Evolutionary conservation across 1,140 invertebrate species (phyloP).

Genomic region (Drosophila dunni): DNA sequence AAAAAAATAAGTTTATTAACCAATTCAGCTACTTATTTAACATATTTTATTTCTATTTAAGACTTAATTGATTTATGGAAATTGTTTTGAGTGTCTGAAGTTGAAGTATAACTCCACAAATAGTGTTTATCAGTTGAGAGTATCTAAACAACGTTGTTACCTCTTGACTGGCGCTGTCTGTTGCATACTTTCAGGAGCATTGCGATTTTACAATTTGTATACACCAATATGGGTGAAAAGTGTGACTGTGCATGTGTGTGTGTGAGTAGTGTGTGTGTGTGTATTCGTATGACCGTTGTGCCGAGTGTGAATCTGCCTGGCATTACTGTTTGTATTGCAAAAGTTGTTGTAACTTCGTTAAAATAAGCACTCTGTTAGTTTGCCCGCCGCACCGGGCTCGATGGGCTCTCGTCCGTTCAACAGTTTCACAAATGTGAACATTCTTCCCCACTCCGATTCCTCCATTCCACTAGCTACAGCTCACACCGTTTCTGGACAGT

Average conservation of each 20-base stretch:
- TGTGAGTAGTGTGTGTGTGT: conserved; percentile 22
- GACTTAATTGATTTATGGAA: no score
- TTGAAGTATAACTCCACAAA: background rate
- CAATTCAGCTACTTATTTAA: no score
- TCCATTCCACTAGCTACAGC: background rate
- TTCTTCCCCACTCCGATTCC: background rate
- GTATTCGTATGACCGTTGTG: conserved; percentile 59
- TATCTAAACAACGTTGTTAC: conserved; percentile 29
- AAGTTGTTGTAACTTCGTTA: conserved; percentile 82
- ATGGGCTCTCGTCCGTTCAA: conserved; percentile 46
- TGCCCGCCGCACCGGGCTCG: conserved; percentile 62
- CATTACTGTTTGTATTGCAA: conserved; percentile 81
- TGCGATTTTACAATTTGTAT: conserved; percentile 58
- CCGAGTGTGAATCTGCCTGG: conserved; percentile 79
- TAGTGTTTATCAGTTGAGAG: conserved; percentile 25
- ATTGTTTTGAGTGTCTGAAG: background rate
- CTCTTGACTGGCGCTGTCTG: conserved; percentile 31
- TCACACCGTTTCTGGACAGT: background rate
- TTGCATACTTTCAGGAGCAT: conserved; percentile 67
- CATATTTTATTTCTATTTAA: no score
- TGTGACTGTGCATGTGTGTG: conserved; percentile 20
- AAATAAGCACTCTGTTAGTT: conserved; percentile 82
- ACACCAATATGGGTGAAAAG: conserved; percentile 34
- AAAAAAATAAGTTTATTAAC: no score
- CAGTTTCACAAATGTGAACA: conserved; percentile 4